Percentiles rank a stretch among this genome's conserved stretches.
phyloP scores from a whole-genome alignment of 2,888 invertebrate genomes.

The Aleiodes leptofemur region DNA sequence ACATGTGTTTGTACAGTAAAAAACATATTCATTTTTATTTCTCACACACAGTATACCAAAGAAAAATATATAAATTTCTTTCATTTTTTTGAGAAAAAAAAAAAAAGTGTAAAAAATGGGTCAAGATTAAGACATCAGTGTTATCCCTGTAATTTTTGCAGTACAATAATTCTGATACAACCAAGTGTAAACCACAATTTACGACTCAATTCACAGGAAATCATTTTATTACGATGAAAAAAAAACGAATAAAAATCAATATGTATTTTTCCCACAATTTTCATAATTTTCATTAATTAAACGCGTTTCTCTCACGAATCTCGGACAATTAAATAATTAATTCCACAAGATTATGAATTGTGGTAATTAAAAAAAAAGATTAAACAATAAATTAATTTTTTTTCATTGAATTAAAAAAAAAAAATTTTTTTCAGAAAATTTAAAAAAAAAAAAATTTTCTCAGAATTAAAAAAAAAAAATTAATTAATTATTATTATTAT shows the following conservation, averaged over 20 bases:
- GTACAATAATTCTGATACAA: not conserved
- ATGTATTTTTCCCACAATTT: slow-evolving; percentile 8
- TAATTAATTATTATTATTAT: slow-evolving; percentile 10
- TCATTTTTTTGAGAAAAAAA: too few relatives aligned
- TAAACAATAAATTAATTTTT: not conserved
- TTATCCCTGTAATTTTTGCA: not conserved
- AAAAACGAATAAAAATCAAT: not conserved
- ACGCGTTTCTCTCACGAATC: too few relatives aligned
- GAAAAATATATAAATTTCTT: too few relatives aligned
- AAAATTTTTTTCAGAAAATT: not conserved
- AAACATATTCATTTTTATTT: too few relatives aligned
- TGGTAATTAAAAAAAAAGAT: too few relatives aligned
- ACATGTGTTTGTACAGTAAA: too few relatives aligned
- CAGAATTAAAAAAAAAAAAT: not conserved
- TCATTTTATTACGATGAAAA: not conserved
- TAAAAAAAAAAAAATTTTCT: not conserved
- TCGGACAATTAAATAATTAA: not conserved
- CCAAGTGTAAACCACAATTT: too few relatives aligned
- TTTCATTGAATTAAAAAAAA: too few relatives aligned
- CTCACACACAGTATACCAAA: too few relatives aligned
- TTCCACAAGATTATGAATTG: not conserved
- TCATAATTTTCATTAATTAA: not conserved
- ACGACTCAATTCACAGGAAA: too few relatives aligned
- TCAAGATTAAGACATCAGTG: not conserved
- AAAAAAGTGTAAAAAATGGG: not conserved